A percentile compares a stretch with the other conserved stretches of the same genome.
Evolutionary conservation across 2,113 vertebrate species (phyloP).

Genomic region (Isichthys henryi): DNA sequence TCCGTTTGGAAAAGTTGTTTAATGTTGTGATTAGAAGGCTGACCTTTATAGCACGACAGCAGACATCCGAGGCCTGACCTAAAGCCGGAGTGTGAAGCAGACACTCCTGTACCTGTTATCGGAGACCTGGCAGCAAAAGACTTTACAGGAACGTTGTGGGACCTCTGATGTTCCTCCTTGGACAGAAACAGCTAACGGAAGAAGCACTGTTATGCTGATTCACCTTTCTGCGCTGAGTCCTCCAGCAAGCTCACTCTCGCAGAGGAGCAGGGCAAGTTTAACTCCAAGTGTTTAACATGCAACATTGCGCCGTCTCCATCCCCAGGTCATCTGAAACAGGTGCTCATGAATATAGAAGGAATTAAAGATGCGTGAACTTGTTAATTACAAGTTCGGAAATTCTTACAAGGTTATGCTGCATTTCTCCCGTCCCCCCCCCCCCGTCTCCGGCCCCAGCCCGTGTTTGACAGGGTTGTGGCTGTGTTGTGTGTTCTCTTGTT

Average conservation of each 20-base stretch:
- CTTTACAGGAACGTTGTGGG: background rate
- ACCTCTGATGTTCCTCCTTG: background rate
- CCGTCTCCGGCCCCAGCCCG: conserved; percentile 26
- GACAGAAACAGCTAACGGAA: background rate
- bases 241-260: background rate
- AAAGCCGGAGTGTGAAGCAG: background rate
- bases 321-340: conserved; percentile 49
- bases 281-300: conserved; percentile 36
- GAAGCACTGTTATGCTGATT: background rate
- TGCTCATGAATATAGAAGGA: conserved; percentile 58
- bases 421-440: background rate
- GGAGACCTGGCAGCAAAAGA: background rate
- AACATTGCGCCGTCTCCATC: conserved; percentile 21
- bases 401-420: conserved; percentile 42
- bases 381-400: conserved; percentile 48
- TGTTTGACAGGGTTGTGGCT: conserved; percentile 29
- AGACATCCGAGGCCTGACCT: background rate
- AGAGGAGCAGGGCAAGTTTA: conserved; percentile 1
- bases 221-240: background rate
- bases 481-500: conserved; percentile 1
- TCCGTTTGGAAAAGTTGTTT: background rate
- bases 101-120: background rate
- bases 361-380: conserved; percentile 52
- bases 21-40: background rate
- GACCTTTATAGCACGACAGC: background rate